These are phyloP conservation scores for Neogale vison DNA, from an alignment of 2,113 vertebrate species.

Conservation along the genomic window DNA sequence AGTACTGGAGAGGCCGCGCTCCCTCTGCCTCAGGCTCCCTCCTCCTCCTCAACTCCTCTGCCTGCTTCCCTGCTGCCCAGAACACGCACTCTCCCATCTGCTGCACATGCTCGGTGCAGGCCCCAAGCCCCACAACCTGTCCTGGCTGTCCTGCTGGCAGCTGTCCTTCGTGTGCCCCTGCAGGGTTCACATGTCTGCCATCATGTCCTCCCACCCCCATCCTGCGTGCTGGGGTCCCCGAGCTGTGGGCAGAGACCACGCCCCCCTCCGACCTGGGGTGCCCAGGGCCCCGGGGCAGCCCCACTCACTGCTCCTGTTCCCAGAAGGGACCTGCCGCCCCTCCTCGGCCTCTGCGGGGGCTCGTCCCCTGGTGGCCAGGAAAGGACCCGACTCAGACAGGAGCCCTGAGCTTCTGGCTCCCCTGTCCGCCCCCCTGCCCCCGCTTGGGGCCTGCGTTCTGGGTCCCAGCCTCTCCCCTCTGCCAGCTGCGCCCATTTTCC, in stretches of 20 bases:
- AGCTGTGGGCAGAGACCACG: background rate
- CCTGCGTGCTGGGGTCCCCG: background rate
- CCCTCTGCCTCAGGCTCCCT: background rate
- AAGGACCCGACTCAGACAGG: background rate
- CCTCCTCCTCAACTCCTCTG: background rate
- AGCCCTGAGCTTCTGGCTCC: background rate
- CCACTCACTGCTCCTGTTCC: background rate
- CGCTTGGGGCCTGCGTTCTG: background rate
- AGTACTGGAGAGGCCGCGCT: too few species aligned
- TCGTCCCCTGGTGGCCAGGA: background rate
- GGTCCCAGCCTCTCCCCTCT: background rate
- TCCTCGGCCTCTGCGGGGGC: background rate
- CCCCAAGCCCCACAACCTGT: background rate
- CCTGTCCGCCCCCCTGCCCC: background rate
- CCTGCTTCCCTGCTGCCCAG: too few species aligned
- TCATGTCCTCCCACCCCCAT: background rate
- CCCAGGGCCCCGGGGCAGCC: background rate
- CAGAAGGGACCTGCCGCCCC: background rate
- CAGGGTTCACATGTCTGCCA: background rate
- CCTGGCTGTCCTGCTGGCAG: background rate
- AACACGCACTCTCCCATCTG: background rate
- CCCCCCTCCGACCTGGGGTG: background rate
- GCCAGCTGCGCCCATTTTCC: background rate
- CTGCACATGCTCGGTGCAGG: background rate
- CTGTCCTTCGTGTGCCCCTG: background rate